Base-by-base conservation (phyloP, 2,888 invertebrate species). In the Erpobdella octoculata region DNA sequence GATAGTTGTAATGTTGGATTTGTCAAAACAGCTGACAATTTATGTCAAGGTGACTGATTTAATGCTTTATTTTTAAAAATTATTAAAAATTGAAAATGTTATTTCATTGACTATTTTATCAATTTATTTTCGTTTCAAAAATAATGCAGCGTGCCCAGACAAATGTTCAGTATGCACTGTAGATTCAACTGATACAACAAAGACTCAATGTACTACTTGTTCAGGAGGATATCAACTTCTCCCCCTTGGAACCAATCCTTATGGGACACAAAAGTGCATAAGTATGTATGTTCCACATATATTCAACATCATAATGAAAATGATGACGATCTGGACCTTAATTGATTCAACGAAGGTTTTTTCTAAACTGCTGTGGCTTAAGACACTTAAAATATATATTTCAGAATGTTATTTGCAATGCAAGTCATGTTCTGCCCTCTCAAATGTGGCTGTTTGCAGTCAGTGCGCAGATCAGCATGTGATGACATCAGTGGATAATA, bases 371-470 rank as follows among this genome's bases (percentile, higher is more conserved):
- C n/a, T n/a, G n/a, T n/a, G n/a, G n/a, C n/a, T n/a, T n/a, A n/a
- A n/a, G n/a, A n/a, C n/a, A n/a, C n/a, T n/a, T n/a, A n/a, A 6
- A 6, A 33, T 9, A 28, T 28, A 21, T 8, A 18, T 70, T 65
- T 18, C 69, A 72, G 72, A 36, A 4, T 72, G 72, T 37, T 69
- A 69, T 35, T 64, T 68, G 68, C 59, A 72, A 18, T 72, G 72
- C 68, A 25, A 35, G 12, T 21, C 37, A 6, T 72, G 72, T 36
- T 9, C 59, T 21, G 25, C 68, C 28, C 21, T 21, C 38, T 28
- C 41, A 38, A 68, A 72, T 31, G 38, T 31, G 25, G 59, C 59
- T 21, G 38, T 48, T 12, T 72, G 71, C 59, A 38, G 48, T 25
- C 21, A 18, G 21, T 71, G 71, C 48, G 18, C 21, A 9, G 18